Conservation (phyloP, 2,113 vertebrate genomes). For the Sinocyclocheilus maitianheensis region DNA sequence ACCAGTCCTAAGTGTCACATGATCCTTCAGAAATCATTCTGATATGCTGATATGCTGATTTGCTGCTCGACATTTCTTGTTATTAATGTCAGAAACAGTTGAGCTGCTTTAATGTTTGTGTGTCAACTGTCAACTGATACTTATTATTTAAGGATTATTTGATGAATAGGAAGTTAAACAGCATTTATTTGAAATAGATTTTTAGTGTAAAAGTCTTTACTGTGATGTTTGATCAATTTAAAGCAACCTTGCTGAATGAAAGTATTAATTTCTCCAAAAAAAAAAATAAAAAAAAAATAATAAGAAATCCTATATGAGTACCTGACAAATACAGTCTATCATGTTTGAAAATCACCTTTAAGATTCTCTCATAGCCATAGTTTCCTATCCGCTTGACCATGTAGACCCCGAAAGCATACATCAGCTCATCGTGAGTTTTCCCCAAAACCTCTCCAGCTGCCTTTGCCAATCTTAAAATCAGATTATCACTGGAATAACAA, state of each 20-base stretch:
- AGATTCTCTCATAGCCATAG: constrained; percentile 76
- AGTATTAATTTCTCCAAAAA: neutral
- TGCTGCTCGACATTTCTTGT: neutral
- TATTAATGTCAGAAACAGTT: neutral
- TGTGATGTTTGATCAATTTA: neutral
- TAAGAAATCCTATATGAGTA: neutral
- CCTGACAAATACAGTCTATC: neutral
- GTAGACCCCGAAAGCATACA: constrained; percentile 78
- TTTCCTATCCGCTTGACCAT: constrained; percentile 79
- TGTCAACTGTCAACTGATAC: too few species aligned
- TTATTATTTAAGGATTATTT: neutral
- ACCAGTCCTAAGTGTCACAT: neutral
- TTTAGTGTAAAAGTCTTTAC: neutral
- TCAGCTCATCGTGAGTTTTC: constrained; percentile 78
- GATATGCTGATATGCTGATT: neutral
- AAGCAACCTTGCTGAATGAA: neutral
- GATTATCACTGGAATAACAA: constrained; percentile 69
- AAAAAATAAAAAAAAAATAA: neutral
- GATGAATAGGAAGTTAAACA: neutral
- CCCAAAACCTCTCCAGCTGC: constrained; percentile 77
- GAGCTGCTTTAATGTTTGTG: neutral
- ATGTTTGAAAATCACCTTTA: constrained; percentile 65
- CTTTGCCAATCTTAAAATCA: constrained; percentile 75
- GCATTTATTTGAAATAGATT: neutral
- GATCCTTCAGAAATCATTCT: neutral